A percentile compares a stretch with the other conserved stretches of the same genome.
phyloP scores from a whole-genome alignment of 1,140 invertebrate genomes.

The Ostrea denselamellosa region DNA sequence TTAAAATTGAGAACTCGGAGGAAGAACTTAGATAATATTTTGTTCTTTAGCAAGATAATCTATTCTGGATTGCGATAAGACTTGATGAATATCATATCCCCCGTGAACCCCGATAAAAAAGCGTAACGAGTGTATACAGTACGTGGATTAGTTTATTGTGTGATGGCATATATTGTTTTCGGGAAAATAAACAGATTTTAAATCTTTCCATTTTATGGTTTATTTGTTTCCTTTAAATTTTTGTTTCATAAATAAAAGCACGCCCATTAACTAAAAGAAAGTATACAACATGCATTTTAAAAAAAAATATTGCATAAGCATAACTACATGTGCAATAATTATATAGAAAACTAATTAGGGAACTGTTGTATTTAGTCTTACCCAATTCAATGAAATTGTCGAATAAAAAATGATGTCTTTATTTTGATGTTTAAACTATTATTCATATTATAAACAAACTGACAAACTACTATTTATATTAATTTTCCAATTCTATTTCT shows the following conservation, averaged over 20 bases:
- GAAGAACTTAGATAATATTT: conserved; percentile 3
- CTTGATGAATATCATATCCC: not conserved
- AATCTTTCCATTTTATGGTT: not conserved
- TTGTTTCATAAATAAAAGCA: not conserved
- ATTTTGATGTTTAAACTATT: too few species aligned
- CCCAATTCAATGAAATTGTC: too few species aligned
- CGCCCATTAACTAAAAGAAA: not conserved
- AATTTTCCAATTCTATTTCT: too few species aligned
- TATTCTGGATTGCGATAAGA: not conserved
- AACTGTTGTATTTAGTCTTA: too few species aligned
- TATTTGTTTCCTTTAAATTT: not conserved
- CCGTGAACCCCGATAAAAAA: not conserved
- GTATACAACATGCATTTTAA: too few species aligned
- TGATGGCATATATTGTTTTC: conserved; percentile 22
- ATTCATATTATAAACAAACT: too few species aligned
- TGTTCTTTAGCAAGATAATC: conserved; percentile 16
- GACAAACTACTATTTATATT: too few species aligned
- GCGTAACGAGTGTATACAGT: not conserved
- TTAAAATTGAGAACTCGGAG: not conserved
- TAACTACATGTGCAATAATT: too few species aligned
- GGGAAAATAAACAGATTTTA: conserved; percentile 30
- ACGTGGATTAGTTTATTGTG: conserved; percentile 16
- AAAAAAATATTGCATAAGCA: too few species aligned
- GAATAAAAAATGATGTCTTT: too few species aligned
- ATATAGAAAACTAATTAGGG: too few species aligned